Evolutionary conservation across 2,888 invertebrate genomes (phyloP).

Genomic region (Rhimphoctona megacephalus): DNA sequence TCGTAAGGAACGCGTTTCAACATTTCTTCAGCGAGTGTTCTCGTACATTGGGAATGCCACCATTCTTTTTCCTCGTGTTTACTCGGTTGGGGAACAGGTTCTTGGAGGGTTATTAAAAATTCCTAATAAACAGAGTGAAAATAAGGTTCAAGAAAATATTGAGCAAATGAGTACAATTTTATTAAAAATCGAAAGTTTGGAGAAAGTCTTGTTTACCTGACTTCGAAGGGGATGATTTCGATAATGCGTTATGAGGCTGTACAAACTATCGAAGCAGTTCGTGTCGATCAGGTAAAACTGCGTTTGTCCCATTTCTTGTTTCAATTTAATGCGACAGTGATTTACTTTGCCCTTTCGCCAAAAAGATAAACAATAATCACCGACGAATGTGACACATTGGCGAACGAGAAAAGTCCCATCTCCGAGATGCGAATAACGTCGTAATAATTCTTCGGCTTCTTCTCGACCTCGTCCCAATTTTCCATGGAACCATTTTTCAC

Average conservation of each 20-base stretch:
- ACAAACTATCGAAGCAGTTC: slow-evolving; percentile 95
- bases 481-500: slow-evolving; percentile 98
- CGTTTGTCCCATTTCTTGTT: slow-evolving; percentile 94
- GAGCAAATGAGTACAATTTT: not conserved
- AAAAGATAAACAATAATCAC: slow-evolving; percentile 97
- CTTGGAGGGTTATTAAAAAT: slow-evolving; percentile 94
- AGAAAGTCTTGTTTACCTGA: slow-evolving; percentile 86
- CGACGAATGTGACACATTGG: slow-evolving; percentile 97
- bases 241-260: slow-evolving; percentile 96
- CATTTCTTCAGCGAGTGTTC: slow-evolving; percentile 95
- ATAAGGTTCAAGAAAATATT: not conserved
- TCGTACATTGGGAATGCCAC: slow-evolving; percentile 94
- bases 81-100: slow-evolving; percentile 97
- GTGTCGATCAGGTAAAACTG: slow-evolving; percentile 96
- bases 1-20: slow-evolving; percentile 93
- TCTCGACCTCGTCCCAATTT: slow-evolving; percentile 93
- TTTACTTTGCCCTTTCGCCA: slow-evolving; percentile 96
- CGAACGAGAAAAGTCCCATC: slow-evolving; percentile 97
- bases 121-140: slow-evolving; percentile 86
- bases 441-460: slow-evolving; percentile 88
- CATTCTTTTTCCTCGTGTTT: slow-evolving; percentile 97
- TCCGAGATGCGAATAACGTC: slow-evolving; percentile 92
- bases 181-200: not conserved
- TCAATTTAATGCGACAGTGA: slow-evolving; percentile 96
- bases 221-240: slow-evolving; percentile 94